phyloP scores from a whole-genome alignment of 2,888 invertebrate species.

The Melikaiella ostensackeni region DNA sequence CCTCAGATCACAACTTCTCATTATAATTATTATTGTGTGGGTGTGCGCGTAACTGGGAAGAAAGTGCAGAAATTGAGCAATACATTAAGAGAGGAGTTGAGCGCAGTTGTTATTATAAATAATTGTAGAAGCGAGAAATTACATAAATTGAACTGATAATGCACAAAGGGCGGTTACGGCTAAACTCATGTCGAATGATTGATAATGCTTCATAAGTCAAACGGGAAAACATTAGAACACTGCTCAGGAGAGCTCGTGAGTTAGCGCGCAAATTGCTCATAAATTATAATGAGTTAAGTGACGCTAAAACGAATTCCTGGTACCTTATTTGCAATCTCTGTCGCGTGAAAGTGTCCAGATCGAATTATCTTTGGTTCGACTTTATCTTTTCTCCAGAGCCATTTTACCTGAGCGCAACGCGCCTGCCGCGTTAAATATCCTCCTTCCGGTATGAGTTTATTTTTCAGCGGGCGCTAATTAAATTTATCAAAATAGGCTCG shows the following conservation, averaged over 20 bases:
- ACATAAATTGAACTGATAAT: conserved; percentile 18
- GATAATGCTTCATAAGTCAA: conserved; percentile 22
- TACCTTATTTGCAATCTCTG: conserved; percentile 35
- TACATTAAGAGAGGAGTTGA: neutral
- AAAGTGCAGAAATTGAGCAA: conserved; percentile 34
- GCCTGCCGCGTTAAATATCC: conserved; percentile 13
- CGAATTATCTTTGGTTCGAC: conserved; percentile 30
- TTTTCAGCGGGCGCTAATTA: conserved; percentile 5
- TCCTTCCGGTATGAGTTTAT: conserved; percentile 29
- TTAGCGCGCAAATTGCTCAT: conserved; percentile 40
- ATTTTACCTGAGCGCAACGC: neutral
- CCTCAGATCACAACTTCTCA: conserved; percentile 20
- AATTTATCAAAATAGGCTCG: conserved; percentile 14
- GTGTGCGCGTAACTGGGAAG: conserved; percentile 26
- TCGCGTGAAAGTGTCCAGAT: conserved; percentile 38
- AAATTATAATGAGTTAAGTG: conserved; percentile 41
- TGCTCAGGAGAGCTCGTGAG: conserved; percentile 28
- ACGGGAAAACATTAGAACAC: conserved; percentile 25
- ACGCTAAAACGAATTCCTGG: conserved; percentile 36
- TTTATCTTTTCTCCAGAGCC: conserved; percentile 24
- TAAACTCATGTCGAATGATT: conserved; percentile 24
- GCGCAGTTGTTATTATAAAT: conserved; percentile 20
- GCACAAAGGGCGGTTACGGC: conserved; percentile 4
- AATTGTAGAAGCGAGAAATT: neutral
- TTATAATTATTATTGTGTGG: conserved; percentile 34